Evolutionary conservation across 2,888 invertebrate species (phyloP).

Genomic region (Ophion obscuratus): DNA sequence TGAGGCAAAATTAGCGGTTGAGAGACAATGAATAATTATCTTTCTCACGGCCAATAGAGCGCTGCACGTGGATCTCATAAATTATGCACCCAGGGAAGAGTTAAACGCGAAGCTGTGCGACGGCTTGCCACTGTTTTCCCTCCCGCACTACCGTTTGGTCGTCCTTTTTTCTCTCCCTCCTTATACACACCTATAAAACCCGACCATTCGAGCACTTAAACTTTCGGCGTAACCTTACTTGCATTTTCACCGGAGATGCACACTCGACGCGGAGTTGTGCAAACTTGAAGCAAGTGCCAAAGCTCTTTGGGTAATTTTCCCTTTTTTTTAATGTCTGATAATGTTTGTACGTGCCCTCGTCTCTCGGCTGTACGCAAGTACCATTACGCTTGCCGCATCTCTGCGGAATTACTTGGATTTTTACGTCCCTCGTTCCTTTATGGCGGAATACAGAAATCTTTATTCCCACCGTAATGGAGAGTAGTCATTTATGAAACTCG

Average conservation of each 20-base stretch:
- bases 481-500: background rate
- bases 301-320: conserved; percentile 52
- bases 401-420: background rate
- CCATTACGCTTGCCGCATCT: conserved; percentile 13
- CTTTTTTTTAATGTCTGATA: conserved; percentile 46
- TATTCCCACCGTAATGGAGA: background rate
- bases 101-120: conserved; percentile 55
- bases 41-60: conserved; percentile 64
- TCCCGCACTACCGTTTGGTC: conserved; percentile 13
- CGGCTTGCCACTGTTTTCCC: conserved; percentile 41
- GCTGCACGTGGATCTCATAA: conserved; percentile 65
- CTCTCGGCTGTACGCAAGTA: conserved; percentile 2
- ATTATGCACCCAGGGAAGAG: conserved; percentile 63
- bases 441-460: background rate
- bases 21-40: conserved; percentile 64
- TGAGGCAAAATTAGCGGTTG: conserved; percentile 65
- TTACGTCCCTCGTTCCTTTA: background rate
- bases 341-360: conserved; percentile 49
- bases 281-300: conserved; percentile 53
- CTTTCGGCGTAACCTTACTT: conserved; percentile 63
- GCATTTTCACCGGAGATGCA: conserved; percentile 48
- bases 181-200: conserved; percentile 25
- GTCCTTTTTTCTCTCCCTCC: conserved; percentile 45
- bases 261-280: conserved; percentile 53
- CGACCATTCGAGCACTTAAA: conserved; percentile 58